Conservation (phyloP, 2,797 vertebrate genomes). For the Rousettus madagascariensis region DNA sequence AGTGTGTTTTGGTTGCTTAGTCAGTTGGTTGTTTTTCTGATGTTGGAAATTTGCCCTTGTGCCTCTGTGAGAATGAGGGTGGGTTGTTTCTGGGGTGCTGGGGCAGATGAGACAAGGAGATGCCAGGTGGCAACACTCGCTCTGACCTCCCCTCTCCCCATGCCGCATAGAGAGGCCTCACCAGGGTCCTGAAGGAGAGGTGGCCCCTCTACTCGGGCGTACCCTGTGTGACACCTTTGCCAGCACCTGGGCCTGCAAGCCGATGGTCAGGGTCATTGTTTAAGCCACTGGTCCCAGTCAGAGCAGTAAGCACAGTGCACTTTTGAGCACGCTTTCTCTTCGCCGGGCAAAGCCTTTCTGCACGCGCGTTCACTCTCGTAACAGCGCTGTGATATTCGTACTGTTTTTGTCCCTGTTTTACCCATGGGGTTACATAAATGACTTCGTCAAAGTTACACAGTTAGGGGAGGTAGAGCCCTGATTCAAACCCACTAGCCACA, state of each 20-base stretch:
- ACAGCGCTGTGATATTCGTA: rapidly evolving
- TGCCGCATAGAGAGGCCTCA: neutral
- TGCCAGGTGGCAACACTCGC: neutral
- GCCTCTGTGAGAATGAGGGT: neutral
- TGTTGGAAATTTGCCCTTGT: neutral
- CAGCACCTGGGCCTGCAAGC: neutral
- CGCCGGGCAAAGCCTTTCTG: rapidly evolving
- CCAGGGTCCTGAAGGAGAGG: neutral
- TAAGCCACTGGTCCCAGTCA: rapidly evolving
- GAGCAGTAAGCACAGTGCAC: rapidly evolving
- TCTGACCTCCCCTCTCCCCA: rapidly evolving
- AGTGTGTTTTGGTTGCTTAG: neutral
- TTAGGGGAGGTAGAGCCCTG: neutral
- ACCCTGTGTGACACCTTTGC: rapidly evolving
- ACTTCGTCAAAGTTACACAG: neutral
- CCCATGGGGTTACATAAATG: neutral
- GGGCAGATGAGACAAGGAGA: neutral
- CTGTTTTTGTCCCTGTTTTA: neutral
- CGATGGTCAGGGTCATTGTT: neutral
- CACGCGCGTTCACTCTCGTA: neutral
- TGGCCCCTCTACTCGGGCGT: neutral
- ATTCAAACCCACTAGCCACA: neutral
- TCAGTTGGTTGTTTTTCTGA: neutral
- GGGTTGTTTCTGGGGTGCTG: neutral
- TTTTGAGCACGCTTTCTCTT: rapidly evolving